phyloP scores from a whole-genome alignment of 2,888 invertebrate genomes.

The Lutraria lutraria region DNA sequence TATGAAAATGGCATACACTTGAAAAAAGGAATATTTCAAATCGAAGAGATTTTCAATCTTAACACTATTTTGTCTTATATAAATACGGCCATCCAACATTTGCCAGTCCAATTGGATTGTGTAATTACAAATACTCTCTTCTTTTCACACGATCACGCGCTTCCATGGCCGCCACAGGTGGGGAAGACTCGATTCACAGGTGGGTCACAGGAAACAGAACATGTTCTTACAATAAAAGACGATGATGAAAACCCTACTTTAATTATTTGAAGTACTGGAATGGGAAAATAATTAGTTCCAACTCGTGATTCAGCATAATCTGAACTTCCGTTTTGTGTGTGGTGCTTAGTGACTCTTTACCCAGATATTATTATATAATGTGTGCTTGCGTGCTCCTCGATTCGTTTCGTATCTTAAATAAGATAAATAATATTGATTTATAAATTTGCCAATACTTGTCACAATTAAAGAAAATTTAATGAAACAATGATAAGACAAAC shows the following conservation, averaged over 20 bases:
- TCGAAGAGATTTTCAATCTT: conserved; percentile 13
- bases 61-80: background rate
- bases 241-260: background rate
- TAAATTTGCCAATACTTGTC: no score
- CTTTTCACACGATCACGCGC: conserved; percentile 35
- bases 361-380: background rate
- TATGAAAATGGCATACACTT: conserved; percentile 25
- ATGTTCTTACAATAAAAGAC: conserved; percentile 9
- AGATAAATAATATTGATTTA: no score
- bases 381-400: background rate
- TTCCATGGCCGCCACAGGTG: conserved; percentile 21
- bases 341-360: background rate
- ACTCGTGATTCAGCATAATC: conserved; percentile 7
- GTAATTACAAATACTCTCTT: conserved; percentile 13
- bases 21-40: conserved; percentile 30
- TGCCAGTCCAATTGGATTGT: background rate
- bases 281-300: background rate
- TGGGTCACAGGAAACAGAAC: conserved; percentile 11
- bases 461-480: no score
- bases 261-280: conserved; percentile 3
- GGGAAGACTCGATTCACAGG: conserved; percentile 1
- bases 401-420: no score
- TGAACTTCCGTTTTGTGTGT: background rate
- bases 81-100: background rate
- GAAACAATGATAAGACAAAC: no score